phyloP scores from a whole-genome alignment of 2,888 invertebrate genomes.

The Apodemia mormo region DNA sequence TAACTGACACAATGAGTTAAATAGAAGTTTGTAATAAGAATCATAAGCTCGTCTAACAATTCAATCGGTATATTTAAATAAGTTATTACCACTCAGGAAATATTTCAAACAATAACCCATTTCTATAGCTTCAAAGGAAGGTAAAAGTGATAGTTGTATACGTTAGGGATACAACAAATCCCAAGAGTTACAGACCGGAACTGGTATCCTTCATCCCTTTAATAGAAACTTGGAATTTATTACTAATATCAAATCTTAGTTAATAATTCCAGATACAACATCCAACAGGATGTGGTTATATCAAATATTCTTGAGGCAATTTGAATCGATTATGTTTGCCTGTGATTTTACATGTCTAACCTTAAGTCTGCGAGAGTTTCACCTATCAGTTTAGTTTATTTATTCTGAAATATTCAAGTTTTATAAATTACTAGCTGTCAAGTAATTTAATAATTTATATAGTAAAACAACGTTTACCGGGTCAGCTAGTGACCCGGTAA shows the following conservation, averaged over 20 bases:
- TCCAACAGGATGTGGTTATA: conserved; percentile 74
- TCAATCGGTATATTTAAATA: background rate
- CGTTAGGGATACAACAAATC: conserved; percentile 55
- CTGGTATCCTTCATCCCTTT: conserved; percentile 58
- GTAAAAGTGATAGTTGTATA: conserved; percentile 21
- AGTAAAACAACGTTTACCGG: no score
- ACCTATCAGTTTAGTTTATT: background rate
- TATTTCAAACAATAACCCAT: conserved; percentile 13
- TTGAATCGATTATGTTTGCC: background rate
- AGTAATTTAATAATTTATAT: no score
- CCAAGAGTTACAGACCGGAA: conserved; percentile 71
- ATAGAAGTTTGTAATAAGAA: no score
- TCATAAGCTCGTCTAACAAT: background rate
- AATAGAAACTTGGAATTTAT: conserved; percentile 69
- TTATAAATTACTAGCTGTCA: no score
- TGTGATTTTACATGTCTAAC: background rate
- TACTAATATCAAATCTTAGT: conserved; percentile 73
- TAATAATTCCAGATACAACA: conserved; percentile 80
- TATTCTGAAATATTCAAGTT: no score
- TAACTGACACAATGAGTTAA: no score
- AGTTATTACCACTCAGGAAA: background rate
- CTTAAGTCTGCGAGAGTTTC: background rate
- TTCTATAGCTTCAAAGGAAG: conserved; percentile 21
- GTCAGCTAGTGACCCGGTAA: no score
- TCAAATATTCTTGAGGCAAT: conserved; percentile 23